A percentile compares a stretch with the other conserved stretches of the same genome.
These are phyloP conservation scores for Chaetophractus vellerosus DNA, from an alignment of 2,797 vertebrate species.

Conservation along the genomic window DNA sequence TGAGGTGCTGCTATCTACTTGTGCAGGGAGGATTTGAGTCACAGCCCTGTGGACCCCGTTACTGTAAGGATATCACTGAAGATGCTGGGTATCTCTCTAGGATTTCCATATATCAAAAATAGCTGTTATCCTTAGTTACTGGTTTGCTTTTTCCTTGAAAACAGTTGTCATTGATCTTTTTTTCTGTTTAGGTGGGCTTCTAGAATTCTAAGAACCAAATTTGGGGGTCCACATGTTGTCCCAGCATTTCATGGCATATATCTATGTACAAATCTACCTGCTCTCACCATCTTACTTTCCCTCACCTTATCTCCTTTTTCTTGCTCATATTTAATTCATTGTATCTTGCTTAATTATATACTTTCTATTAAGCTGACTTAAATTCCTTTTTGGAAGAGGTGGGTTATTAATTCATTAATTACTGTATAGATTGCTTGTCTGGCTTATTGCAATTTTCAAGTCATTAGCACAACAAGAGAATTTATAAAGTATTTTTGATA, in stretches of 20 bases:
- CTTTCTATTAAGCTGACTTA: constrained; percentile 47
- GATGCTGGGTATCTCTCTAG: not conserved
- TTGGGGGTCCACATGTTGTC: not conserved
- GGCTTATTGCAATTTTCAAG: constrained; percentile 72
- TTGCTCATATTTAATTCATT: constrained; percentile 66
- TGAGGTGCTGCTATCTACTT: not conserved
- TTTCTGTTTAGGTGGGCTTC: not conserved
- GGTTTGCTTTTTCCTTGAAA: constrained; percentile 21
- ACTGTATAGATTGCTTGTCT: constrained; percentile 54
- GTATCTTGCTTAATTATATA: constrained; percentile 67
- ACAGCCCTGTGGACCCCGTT: not conserved
- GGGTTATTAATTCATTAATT: constrained; percentile 72
- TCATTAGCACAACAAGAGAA: constrained; percentile 59
- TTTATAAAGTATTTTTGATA: constrained; percentile 66
- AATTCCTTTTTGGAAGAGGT: constrained; percentile 39
- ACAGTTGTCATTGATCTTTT: not conserved
- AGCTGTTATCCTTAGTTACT: not conserved
- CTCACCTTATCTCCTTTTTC: not conserved
- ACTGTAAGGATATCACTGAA: not conserved
- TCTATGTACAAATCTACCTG: not conserved
- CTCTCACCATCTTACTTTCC: not conserved
- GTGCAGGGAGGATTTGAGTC: not conserved
- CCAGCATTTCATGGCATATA: not conserved
- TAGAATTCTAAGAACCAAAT: constrained; percentile 38
- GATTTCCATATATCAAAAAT: constrained; percentile 37